These are phyloP conservation scores for Zosterops lateralis DNA, from an alignment of 2,113 vertebrate genomes.

Conservation along the genomic window DNA sequence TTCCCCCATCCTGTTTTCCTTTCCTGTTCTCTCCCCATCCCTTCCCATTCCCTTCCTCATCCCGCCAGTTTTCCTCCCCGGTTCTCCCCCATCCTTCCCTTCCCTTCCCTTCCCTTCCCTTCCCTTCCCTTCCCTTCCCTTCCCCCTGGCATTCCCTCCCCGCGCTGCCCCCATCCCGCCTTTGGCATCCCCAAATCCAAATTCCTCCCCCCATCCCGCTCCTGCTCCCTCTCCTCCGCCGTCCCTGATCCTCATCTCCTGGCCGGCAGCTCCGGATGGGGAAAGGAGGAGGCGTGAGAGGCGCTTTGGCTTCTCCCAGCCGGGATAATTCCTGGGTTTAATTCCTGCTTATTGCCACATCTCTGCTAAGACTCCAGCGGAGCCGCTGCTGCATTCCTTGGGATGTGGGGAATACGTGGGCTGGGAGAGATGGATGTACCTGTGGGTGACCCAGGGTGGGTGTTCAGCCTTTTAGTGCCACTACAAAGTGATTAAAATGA, in stretches of 20 bases:
- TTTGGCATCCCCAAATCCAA: neutral
- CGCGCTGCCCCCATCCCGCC: neutral
- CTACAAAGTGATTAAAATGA: rapidly evolving
- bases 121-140: too few species aligned
- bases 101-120: too few species aligned
- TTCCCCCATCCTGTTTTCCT: too few species aligned
- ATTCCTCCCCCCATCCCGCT: neutral
- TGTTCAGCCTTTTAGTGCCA: neutral
- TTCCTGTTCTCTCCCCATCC: neutral
- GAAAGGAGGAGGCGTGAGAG: neutral
- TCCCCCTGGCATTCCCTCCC: neutral
- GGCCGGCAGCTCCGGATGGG: neutral
- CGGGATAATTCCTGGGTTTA: too few species aligned
- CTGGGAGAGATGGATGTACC: neutral
- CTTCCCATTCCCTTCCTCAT: neutral
- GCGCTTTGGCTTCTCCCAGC: neutral
- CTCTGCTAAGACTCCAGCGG: neutral
- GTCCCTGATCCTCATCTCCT: neutral
- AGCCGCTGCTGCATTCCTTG: neutral
- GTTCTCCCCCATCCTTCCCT: neutral
- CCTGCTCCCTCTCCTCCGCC: neutral
- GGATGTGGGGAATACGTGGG: neutral
- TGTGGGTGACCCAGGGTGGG: neutral
- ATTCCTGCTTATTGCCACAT: neutral
- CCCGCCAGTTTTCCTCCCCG: neutral